These are phyloP conservation scores for Blastobasis adustella DNA, from an alignment of 2,888 invertebrate species.

Conservation along the genomic window DNA sequence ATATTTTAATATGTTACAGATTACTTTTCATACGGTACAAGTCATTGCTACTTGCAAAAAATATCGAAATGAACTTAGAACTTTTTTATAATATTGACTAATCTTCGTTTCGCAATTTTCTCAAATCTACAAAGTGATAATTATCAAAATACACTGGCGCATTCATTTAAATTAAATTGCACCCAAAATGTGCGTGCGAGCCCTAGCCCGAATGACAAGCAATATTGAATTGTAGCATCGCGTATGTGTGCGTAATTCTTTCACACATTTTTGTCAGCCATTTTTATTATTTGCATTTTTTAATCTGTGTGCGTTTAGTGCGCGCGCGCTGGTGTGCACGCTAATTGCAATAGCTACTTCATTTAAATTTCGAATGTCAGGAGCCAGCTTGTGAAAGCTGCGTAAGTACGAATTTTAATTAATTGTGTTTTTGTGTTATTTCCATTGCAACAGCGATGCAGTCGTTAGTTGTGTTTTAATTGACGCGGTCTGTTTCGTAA, in stretches of 20 bases:
- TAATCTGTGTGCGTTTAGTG: constrained; percentile 46
- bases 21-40: no score
- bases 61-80: no score
- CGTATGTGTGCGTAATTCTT: constrained; percentile 58
- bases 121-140: no score
- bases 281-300: constrained; percentile 61
- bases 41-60: no score
- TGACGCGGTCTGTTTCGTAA: background rate
- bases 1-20: no score
- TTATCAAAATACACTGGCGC: no score
- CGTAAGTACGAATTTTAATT: constrained; percentile 36
- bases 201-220: constrained; percentile 63
- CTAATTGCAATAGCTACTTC: constrained; percentile 75
- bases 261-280: constrained; percentile 68
- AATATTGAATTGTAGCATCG: constrained; percentile 66
- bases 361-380: constrained; percentile 73
- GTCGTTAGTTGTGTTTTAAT: background rate
- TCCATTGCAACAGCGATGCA: background rate
- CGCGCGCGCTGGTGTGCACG: constrained; percentile 30
- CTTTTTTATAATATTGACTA: no score
- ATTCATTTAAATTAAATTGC: no score
- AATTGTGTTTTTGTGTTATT: constrained; percentile 11
- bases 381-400: constrained; percentile 31
- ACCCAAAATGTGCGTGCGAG: no score
- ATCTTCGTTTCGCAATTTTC: no score